Conservation (phyloP, 2,888 invertebrate species). For the Athrips mouffetella region DNA sequence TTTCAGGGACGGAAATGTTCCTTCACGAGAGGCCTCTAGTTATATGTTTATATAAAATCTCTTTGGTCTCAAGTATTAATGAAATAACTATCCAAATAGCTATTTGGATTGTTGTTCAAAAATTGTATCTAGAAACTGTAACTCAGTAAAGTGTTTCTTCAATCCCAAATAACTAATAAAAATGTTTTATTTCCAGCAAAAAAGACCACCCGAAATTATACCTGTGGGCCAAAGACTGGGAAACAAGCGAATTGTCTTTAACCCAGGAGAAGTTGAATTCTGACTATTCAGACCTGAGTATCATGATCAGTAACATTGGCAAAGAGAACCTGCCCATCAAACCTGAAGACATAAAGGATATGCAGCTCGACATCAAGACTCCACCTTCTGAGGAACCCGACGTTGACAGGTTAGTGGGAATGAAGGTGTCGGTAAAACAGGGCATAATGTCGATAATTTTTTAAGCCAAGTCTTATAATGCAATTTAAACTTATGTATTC, state of each 20-base stretch:
- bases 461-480: too few species aligned
- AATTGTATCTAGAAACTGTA: too few species aligned
- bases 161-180: background rate
- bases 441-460: too few species aligned
- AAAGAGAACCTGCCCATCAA: constrained; percentile 61
- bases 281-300: constrained; percentile 59
- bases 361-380: constrained; percentile 38
- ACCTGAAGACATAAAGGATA: constrained; percentile 40
- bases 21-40: too few species aligned
- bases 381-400: constrained; percentile 41
- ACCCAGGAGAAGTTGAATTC: constrained; percentile 60
- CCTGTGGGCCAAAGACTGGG: constrained; percentile 92
- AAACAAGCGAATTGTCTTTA: constrained; percentile 61
- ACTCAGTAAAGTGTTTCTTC: too few species aligned
- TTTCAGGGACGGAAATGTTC: too few species aligned
- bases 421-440: too few species aligned
- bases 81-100: too few species aligned
- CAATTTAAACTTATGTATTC: too few species aligned
- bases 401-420: constrained; percentile 32
- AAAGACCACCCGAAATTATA: constrained; percentile 92
- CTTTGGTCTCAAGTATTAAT: too few species aligned
- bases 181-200: constrained; percentile 64
- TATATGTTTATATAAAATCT: too few species aligned
- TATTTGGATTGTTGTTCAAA: too few species aligned
- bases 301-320: constrained; percentile 55